Percentiles rank a stretch among this genome's conserved stretches.
phyloP scores from a whole-genome alignment of 2,888 invertebrate species.

The Xylocampa areola region DNA sequence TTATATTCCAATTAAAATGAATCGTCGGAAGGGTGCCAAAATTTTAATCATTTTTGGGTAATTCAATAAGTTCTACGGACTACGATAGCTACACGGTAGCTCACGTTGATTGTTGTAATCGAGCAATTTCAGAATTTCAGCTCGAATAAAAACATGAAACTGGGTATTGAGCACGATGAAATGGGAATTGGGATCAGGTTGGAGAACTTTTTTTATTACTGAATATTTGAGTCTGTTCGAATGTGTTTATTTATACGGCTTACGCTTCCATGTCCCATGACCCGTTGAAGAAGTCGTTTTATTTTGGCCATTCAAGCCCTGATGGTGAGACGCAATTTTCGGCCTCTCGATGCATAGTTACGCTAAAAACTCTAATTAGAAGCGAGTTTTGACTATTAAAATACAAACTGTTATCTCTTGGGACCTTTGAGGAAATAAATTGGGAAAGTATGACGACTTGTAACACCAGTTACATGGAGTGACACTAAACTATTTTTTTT shows the following conservation, averaged over 20 bases:
- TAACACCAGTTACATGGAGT: no score
- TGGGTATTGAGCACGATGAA: slow-evolving; percentile 27
- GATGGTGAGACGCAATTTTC: no score
- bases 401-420: no score
- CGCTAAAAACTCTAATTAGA: no score
- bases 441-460: no score
- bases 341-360: no score
- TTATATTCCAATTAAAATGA: slow-evolving; percentile 5
- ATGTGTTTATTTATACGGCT: slow-evolving; percentile 32
- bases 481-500: no score
- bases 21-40: background rate
- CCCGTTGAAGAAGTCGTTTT: no score
- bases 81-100: slow-evolving; percentile 1
- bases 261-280: slow-evolving; percentile 16
- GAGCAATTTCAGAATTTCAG: background rate
- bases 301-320: no score
- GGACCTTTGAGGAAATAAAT: no score
- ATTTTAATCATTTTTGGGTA: background rate
- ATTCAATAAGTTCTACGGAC: background rate
- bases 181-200: slow-evolving; percentile 29
- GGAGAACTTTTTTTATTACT: slow-evolving; percentile 40
- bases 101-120: background rate
- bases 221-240: slow-evolving; percentile 34
- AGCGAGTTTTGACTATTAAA: no score
- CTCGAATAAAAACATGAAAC: slow-evolving; percentile 18